Evolutionary conservation across 2,113 vertebrate genomes (phyloP).

Genomic region (Fregetta grallaria): DNA sequence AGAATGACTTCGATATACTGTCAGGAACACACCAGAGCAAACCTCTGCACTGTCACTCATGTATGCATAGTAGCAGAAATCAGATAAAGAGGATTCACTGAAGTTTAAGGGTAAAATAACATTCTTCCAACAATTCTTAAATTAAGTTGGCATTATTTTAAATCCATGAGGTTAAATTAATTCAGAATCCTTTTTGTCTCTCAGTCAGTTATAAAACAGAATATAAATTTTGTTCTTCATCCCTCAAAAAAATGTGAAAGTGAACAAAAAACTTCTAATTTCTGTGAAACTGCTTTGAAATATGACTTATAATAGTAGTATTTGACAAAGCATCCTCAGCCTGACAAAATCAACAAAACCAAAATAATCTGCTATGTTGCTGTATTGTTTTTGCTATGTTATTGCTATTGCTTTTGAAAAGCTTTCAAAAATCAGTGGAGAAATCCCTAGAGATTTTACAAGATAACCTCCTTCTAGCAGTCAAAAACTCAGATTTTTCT

Average conservation of each 20-base stretch:
- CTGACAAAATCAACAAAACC: background rate
- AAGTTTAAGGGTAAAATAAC: background rate
- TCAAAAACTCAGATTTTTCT: background rate
- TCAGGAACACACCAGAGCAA: background rate
- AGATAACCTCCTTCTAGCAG: background rate
- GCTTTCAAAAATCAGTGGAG: background rate
- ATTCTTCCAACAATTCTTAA: background rate
- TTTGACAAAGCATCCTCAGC: background rate
- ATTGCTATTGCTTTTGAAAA: no score
- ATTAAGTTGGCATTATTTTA: conserved; percentile 35
- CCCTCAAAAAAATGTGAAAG: background rate
- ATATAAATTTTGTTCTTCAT: background rate
- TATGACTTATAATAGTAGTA: conserved; percentile 23
- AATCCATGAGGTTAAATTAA: conserved; percentile 46
- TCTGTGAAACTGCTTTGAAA: conserved; percentile 44
- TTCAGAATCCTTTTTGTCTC: conserved; percentile 37
- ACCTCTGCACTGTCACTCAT: background rate
- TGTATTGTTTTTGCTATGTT: background rate
- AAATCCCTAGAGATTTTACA: background rate
- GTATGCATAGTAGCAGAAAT: background rate
- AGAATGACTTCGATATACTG: background rate
- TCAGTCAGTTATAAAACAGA: conserved; percentile 39
- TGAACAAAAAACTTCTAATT: background rate
- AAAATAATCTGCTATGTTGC: background rate
- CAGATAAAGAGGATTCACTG: background rate